Percentiles rank a stretch among this genome's conserved stretches.
phyloP scores from a whole-genome alignment of 2,113 vertebrate genomes.

The Tringa solitaria region DNA sequence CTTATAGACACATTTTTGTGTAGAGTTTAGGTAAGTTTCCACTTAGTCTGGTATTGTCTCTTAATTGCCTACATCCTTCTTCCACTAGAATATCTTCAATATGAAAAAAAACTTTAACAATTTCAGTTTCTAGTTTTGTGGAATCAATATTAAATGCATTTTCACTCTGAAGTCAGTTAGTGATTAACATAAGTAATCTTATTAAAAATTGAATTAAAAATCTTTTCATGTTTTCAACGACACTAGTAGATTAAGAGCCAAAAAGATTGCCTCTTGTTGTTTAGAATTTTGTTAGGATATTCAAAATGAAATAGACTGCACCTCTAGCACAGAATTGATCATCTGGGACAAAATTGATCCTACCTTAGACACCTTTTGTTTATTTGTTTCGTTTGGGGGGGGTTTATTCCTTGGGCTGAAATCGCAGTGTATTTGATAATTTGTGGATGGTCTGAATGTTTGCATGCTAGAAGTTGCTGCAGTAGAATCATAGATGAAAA shows the following conservation, averaged over 20 bases:
- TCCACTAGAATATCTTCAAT: not conserved
- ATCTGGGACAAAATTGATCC: not conserved
- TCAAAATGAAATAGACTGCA: not conserved
- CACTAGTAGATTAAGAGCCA: not conserved
- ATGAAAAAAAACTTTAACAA: not conserved
- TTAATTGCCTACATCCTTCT: not conserved
- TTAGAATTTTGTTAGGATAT: not conserved
- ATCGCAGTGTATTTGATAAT: not conserved
- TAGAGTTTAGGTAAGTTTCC: not conserved
- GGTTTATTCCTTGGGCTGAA: not conserved
- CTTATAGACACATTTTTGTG: not conserved
- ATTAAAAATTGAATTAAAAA: not conserved
- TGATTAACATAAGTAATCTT: not conserved
- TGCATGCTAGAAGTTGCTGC: not conserved
- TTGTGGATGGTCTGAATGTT: not conserved
- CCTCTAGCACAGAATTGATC: not conserved
- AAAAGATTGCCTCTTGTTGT: not conserved
- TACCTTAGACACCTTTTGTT: not conserved
- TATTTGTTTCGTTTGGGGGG: accelerated
- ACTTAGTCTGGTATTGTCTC: not conserved
- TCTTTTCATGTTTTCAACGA: not conserved
- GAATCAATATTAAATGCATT: not conserved
- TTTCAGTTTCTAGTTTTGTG: not conserved
- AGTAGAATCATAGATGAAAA: not conserved
- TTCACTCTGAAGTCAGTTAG: not conserved